phyloP scores from a whole-genome alignment of 2,797 vertebrate species.

The Bradypodion pumilum region DNA sequence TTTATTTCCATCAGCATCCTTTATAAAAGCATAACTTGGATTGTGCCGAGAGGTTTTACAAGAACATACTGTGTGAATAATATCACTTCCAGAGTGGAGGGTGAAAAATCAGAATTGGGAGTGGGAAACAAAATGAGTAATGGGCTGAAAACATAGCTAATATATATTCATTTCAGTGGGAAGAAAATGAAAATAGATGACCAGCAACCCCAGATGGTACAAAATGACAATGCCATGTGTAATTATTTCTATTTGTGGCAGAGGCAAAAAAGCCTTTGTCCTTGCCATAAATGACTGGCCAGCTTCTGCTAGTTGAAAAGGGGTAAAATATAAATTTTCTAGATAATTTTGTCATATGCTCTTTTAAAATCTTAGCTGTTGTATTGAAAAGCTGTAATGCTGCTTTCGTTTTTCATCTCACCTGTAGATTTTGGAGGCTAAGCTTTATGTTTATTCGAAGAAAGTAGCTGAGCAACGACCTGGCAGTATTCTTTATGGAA shows the following conservation, averaged over 20 bases:
- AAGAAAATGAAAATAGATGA: background rate
- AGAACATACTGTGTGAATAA: background rate
- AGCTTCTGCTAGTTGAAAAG: background rate
- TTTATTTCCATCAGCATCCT: background rate
- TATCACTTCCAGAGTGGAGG: too few species aligned
- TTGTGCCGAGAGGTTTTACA: background rate
- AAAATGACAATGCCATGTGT: too few species aligned
- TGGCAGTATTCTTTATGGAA: constrained; percentile 93
- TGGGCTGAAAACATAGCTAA: background rate
- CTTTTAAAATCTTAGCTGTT: constrained; percentile 16
- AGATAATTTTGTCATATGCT: background rate
- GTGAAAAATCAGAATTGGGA: background rate
- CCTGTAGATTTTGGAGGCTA: constrained; percentile 91
- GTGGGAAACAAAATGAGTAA: background rate
- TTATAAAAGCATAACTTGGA: background rate
- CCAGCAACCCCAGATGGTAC: background rate
- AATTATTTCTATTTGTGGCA: too few species aligned
- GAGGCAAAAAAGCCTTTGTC: too few species aligned
- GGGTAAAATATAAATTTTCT: background rate
- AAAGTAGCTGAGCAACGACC: constrained; percentile 93
- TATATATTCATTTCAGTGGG: background rate
- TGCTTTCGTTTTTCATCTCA: constrained; percentile 24
- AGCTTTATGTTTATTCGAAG: constrained; percentile 95
- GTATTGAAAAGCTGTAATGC: constrained; percentile 24
- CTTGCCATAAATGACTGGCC: background rate